Conservation (phyloP, 1,140 invertebrate species). For the Musca domestica region DNA sequence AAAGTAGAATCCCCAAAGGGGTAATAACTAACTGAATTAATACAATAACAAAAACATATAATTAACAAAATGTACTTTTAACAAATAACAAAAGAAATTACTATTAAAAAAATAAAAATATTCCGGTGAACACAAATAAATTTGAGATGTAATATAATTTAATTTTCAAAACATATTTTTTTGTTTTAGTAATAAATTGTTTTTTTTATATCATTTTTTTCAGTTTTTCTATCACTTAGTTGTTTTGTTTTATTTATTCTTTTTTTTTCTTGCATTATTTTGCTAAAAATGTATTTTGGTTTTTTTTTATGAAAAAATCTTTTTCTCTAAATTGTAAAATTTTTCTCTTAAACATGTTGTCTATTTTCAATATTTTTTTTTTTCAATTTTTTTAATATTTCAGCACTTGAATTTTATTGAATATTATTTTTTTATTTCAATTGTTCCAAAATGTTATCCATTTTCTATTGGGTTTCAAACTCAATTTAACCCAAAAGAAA, state of each 20-base stretch:
- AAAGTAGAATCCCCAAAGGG: no score
- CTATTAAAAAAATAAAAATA: constrained; percentile 2
- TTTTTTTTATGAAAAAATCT: constrained; percentile 11
- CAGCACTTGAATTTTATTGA: neutral
- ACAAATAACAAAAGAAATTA: constrained; percentile 6
- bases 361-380: neutral
- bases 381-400: neutral
- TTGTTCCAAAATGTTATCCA: no score
- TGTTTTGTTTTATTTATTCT: no score
- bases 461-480: no score
- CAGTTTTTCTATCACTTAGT: constrained; percentile 5
- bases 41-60: constrained; percentile 1
- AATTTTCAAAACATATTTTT: neutral
- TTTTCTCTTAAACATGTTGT: constrained; percentile 21
- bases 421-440: neutral
- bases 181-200: constrained; percentile 15
- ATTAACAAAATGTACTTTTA: constrained; percentile 9
- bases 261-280: no score
- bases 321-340: neutral
- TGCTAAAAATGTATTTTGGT: neutral
- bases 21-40: neutral
- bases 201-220: constrained; percentile 29
- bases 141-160: constrained; percentile 13
- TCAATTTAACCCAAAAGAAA: no score
- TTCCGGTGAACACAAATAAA: constrained; percentile 16